These are phyloP conservation scores for Cromileptes altivelis DNA, from an alignment of 2,113 vertebrate genomes.

Conservation along the genomic window DNA sequence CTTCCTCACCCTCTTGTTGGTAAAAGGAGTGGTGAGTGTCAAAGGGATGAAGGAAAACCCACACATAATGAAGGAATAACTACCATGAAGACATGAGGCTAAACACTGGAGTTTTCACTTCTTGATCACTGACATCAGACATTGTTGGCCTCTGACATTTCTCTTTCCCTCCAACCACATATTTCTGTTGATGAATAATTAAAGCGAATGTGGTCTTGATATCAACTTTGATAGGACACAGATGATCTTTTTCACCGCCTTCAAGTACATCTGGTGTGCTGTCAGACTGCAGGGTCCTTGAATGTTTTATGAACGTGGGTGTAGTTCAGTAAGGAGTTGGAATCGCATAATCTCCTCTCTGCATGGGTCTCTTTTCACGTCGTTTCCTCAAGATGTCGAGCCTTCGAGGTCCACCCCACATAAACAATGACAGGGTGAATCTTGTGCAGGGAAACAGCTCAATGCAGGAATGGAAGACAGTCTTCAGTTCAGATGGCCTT, in stretches of 20 bases:
- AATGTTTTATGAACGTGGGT: constrained; percentile 80
- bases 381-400: constrained; percentile 31
- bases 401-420: constrained; percentile 5
- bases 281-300: constrained; percentile 53
- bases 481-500: not conserved
- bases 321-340: constrained; percentile 63
- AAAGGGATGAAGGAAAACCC: not conserved
- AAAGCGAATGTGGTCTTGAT: constrained; percentile 58
- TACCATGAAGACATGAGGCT: constrained; percentile 3
- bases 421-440: constrained; percentile 19
- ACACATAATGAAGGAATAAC: not conserved
- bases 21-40: not conserved
- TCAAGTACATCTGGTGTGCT: constrained; percentile 43
- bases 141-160: constrained; percentile 24
- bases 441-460: not conserved
- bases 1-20: not conserved
- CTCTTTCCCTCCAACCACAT: constrained; percentile 6
- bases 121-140: constrained; percentile 48
- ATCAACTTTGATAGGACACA: constrained; percentile 62
- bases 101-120: constrained; percentile 1
- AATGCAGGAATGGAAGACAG: not conserved
- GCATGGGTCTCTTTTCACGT: constrained; percentile 23
- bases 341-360: constrained; percentile 50
- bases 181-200: constrained; percentile 64
- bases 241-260: constrained; percentile 50